Evolutionary conservation across 2,113 vertebrate genomes (phyloP).

Genomic region (Esox niger): DNA sequence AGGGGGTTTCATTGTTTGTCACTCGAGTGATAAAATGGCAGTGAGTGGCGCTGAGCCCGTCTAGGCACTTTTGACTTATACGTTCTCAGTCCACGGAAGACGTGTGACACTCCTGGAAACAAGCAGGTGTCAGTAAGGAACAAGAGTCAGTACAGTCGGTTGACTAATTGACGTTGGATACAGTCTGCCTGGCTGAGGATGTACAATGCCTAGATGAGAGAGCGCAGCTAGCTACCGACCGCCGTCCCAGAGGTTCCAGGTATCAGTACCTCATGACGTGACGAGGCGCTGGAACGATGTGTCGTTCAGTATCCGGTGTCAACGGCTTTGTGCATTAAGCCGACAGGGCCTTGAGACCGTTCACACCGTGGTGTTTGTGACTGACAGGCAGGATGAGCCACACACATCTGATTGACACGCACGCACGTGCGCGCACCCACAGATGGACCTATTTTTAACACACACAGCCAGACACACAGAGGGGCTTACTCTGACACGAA

Average conservation of each 20-base stretch:
- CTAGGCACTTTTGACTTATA: not conserved
- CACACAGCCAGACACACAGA: not conserved
- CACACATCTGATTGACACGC: too few relatives aligned
- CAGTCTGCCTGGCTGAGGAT: too few relatives aligned
- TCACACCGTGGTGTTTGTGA: not conserved
- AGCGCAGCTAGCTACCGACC: too few relatives aligned
- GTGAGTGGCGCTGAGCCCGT: conserved; percentile 22
- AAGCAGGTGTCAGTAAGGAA: too few relatives aligned
- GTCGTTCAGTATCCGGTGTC: too few relatives aligned
- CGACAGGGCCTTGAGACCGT: too few relatives aligned
- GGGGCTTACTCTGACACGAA: conserved; percentile 3
- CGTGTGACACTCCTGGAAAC: not conserved
- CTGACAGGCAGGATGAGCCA: too few relatives aligned
- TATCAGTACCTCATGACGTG: conserved; percentile 32
- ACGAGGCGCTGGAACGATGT: too few relatives aligned
- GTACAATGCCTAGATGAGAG: too few relatives aligned
- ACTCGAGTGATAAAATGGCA: conserved; percentile 55
- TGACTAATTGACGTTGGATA: too few relatives aligned
- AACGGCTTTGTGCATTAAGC: too few relatives aligned
- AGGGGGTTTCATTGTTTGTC: conserved; percentile 60
- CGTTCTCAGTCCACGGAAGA: not conserved
- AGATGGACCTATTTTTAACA: not conserved
- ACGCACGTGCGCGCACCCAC: not conserved
- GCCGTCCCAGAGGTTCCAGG: not conserved
- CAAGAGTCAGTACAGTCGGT: too few relatives aligned